Evolutionary conservation across 1,140 invertebrate species (phyloP), one percentile per base, ranked within the genome.

Genomic region (Dinoponera quadriceps): DNA sequence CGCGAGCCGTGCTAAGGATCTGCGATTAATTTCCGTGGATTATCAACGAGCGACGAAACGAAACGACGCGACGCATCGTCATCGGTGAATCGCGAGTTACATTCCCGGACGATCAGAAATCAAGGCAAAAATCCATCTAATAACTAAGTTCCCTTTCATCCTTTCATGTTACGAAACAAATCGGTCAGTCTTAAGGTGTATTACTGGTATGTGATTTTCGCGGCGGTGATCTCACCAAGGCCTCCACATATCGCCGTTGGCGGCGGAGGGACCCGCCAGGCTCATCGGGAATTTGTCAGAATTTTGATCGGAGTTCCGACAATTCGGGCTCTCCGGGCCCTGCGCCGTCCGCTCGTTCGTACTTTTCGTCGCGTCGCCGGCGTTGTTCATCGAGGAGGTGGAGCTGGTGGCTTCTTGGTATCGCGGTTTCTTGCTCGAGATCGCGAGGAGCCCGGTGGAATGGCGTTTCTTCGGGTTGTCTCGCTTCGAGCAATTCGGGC

Each of bases 231-330:
- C 44, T 94, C 87, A 95, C 94, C 94, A 95, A 0, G 94, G 94
- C 71, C 94, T 90, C 94, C 94, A 95, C 94, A 95, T 95, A 75
- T 94, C 94, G 5, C 92, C 91, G 65, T 92, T 91, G 18, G 84
- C 81, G 44, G 88, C 89, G 1, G 92, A 90, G 44, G 92, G 87
- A 73, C 90, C 83, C 72, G 92, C 83, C 82, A 89, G 80, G 86
- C 65, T 80, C 60, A 89, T 82, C 87, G 88, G 84, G 88, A 93
- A 83, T 84, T 90, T 90, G 74, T 74, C 89, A 87, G 82, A 48
- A 85, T 84, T 91, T 62, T 73, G 84, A 91, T 93, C 87, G 84
- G 92, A 66, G 89, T 91, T 60, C 87, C 71, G 71, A 62, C 87
- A 75, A 80, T 90, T 87, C 82, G 90, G 84, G 92, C 91, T 90